Base-by-base conservation (phyloP, 1,140 invertebrate species). In the Hypsibius dujardini region DNA sequence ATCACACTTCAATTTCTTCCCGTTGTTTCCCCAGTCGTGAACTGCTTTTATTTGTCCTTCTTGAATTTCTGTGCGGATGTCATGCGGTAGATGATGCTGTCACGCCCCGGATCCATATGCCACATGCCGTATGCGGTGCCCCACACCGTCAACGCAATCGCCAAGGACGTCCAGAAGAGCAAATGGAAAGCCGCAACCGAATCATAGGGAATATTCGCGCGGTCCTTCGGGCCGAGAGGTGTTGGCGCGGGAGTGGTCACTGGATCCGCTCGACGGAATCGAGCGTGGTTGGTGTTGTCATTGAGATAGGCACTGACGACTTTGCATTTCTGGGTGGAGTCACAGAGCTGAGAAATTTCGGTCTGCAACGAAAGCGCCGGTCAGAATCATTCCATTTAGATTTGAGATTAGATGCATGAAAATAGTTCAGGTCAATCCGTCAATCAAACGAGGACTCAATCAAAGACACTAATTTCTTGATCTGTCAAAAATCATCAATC, bases 21-120 rank as follows among this genome's bases (percentile, higher is more conserved):
- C n/a, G n/a, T n/a, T n/a, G n/a, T n/a, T n/a, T n/a, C n/a, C n/a
- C n/a, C n/a, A n/a, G n/a, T n/a, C n/a, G n/a, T n/a, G n/a, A n/a
- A n/a, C n/a, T n/a, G n/a, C n/a, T n/a, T n/a, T 87, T 89, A 94
- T 78, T 92, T 91, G 74, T 97, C 93, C 80, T 95, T 96, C 85
- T 96, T 96, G 85, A 95, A 91, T 75, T 91, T 84, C 73, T 90
- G 93, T 14, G 75, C 75, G 75, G 88, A 92, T 2, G 93, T 96
- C 90, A 96, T 95, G 75, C 93, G 85, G 80, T 97, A 98, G 79
- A 97, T 96, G 76, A 97, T 92, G 50, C 92, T 96, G 80, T 97
- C 93, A 73, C 90, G 84, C 73, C 93, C 94, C 67, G 93, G 93
- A 82, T 98, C 93, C 90, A 97, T 96, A 76, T 88, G 85, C 75